These are phyloP conservation scores for Drosophila anomalipes DNA, from an alignment of 2,888 invertebrate genomes.

Conservation along the genomic window DNA sequence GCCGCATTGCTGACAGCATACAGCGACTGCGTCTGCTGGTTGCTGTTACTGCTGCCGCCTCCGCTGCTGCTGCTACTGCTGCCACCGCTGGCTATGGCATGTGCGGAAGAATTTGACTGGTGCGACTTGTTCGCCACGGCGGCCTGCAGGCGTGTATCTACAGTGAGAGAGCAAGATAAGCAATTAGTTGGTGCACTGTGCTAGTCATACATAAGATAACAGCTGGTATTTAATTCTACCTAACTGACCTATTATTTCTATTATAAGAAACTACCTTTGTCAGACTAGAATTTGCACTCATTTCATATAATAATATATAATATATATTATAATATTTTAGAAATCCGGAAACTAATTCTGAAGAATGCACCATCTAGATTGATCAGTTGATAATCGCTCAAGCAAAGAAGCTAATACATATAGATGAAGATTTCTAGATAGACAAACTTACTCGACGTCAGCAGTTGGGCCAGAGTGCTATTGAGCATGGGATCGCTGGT, in stretches of 20 bases:
- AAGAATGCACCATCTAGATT: background rate
- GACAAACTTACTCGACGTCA: slow-evolving; percentile 86
- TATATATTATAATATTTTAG: background rate
- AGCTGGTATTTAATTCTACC: background rate
- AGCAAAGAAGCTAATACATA: background rate
- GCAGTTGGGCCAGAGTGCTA: slow-evolving; percentile 93
- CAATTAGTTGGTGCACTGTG: background rate
- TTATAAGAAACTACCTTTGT: background rate
- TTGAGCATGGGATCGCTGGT: slow-evolving; percentile 91
- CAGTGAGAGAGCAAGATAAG: background rate
- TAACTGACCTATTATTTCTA: background rate
- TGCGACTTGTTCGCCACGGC: slow-evolving; percentile 68
- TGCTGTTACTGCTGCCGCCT: background rate
- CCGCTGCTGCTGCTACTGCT: slow-evolving; percentile 40
- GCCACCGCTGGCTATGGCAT: slow-evolving; percentile 72
- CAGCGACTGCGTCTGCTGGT: slow-evolving; percentile 35
- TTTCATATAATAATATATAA: no score
- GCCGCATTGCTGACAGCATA: slow-evolving; percentile 42
- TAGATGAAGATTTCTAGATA: background rate
- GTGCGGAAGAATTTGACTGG: slow-evolving; percentile 77
- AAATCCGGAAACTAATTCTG: background rate
- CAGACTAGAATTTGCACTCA: background rate
- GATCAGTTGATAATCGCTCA: background rate
- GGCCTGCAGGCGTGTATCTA: slow-evolving; percentile 67
- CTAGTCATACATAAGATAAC: background rate